phyloP scores from a whole-genome alignment of 2,888 invertebrate genomes.

The Spilosoma lubricipeda region DNA sequence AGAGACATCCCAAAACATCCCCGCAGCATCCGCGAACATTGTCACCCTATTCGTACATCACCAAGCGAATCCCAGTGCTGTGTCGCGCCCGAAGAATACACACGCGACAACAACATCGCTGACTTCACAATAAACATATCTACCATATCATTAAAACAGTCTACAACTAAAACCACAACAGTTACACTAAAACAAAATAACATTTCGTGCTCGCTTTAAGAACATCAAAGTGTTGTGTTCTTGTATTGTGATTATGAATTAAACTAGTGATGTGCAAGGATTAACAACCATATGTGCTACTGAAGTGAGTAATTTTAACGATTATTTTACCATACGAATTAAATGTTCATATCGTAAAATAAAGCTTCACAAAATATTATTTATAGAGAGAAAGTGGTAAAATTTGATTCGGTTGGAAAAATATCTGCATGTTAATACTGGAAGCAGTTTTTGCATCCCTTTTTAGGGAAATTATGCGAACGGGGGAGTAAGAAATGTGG shows the following conservation, averaged over 20 bases:
- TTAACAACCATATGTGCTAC: slow-evolving; percentile 30
- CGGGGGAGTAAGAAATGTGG: no score
- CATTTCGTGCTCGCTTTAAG: slow-evolving; percentile 34
- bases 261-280: slow-evolving; percentile 13
- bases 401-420: background rate
- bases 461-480: no score
- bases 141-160: slow-evolving; percentile 45
- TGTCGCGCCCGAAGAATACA: slow-evolving; percentile 48
- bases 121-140: slow-evolving; percentile 55
- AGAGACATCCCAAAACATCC: background rate
- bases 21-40: slow-evolving; percentile 37
- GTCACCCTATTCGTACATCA: slow-evolving; percentile 54
- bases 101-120: slow-evolving; percentile 38
- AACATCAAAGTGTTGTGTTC: slow-evolving; percentile 30
- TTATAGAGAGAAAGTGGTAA: background rate
- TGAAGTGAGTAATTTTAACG: slow-evolving; percentile 35
- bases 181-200: slow-evolving; percentile 21
- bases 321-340: background rate
- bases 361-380: background rate
- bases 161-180: slow-evolving; percentile 7
- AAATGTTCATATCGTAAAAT: background rate
- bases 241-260: slow-evolving; percentile 22
- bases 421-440: no score
- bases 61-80: slow-evolving; percentile 52
- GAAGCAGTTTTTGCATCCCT: no score